A percentile compares a stretch with the other conserved stretches of the same genome.
Evolutionary conservation across 2,113 vertebrate species (phyloP).

Genomic region (Bufo gargarizans): DNA sequence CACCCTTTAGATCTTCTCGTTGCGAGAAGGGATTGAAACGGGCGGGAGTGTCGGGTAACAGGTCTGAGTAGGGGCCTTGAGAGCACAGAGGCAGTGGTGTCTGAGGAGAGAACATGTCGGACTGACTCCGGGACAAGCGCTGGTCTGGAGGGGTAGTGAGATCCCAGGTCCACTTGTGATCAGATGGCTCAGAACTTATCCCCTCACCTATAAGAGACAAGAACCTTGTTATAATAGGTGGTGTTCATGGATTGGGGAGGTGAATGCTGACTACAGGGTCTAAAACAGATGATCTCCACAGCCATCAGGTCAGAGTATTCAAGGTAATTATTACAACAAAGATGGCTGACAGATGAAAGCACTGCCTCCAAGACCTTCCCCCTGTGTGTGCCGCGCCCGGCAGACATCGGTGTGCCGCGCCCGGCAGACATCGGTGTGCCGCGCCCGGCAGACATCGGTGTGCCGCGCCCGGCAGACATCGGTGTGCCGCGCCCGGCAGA

Average conservation of each 20-base stretch:
- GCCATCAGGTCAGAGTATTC: no score
- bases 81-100: conserved; percentile 57
- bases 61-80: conserved; percentile 15
- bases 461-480: no score
- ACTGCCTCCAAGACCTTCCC: no score
- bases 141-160: conserved; percentile 64
- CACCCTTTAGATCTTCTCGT: conserved; percentile 88
- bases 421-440: no score
- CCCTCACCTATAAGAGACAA: neutral
- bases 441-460: no score
- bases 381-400: no score
- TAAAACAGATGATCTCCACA: no score
- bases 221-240: neutral
- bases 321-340: no score
- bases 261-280: neutral
- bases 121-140: conserved; percentile 84
- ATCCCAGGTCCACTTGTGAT: neutral
- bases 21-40: conserved; percentile 92
- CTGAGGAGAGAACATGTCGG: conserved; percentile 77
- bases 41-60: conserved; percentile 69
- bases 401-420: no score
- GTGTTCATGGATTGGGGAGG: neutral
- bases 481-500: no score
- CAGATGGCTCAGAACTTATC: neutral
- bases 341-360: no score